phyloP scores from a whole-genome alignment of 2,797 vertebrate genomes.

The Poecilia wingei region DNA sequence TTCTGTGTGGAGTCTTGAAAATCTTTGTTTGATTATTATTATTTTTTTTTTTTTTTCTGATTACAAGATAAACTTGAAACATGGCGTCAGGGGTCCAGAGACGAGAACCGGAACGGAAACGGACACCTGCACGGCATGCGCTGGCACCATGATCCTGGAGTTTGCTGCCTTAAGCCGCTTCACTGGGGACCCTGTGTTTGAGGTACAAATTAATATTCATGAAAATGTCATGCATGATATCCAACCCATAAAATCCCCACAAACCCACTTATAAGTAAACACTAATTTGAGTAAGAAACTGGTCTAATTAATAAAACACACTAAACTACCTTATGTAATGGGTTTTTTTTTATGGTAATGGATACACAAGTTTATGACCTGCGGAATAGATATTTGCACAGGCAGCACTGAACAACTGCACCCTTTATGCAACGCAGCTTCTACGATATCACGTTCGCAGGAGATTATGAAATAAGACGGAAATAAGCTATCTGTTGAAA shows the following conservation, averaged over 20 bases:
- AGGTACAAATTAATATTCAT: constrained; percentile 78
- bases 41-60: neutral
- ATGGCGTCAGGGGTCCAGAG: constrained; percentile 92
- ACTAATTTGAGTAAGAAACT: neutral
- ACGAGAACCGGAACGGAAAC: constrained; percentile 96
- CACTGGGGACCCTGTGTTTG: constrained; percentile 94
- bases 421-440: constrained; percentile 6
- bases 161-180: constrained; percentile 98
- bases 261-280: neutral
- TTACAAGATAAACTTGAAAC: constrained; percentile 92
- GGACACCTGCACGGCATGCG: constrained; percentile 97
- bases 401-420: constrained; percentile 2
- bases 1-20: constrained; percentile 13
- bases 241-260: neutral
- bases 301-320: neutral
- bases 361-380: neutral
- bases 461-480: neutral
- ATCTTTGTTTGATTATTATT: neutral
- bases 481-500: neutral
- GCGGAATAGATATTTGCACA: constrained; percentile 3
- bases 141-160: constrained; percentile 97
- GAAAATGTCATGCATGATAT: neutral
- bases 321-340: neutral
- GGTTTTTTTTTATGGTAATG: neutral
- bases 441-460: constrained; percentile 5